Evolutionary conservation across 2,113 vertebrate genomes (phyloP).

Genomic region (Carlito syrichta): DNA sequence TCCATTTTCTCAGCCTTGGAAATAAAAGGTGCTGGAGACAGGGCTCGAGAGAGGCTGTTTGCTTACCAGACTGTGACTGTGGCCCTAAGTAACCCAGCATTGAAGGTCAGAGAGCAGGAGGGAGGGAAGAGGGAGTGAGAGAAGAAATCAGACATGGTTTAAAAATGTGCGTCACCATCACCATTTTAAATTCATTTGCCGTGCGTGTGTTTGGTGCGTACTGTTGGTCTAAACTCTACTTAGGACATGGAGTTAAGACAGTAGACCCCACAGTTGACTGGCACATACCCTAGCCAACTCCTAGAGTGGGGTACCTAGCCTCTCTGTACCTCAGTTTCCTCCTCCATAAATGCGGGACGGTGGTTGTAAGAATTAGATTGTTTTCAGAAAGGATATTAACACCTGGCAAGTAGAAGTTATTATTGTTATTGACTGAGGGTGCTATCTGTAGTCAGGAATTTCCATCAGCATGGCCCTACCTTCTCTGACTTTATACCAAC

Average conservation of each 20-base stretch:
- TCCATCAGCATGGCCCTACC: background rate
- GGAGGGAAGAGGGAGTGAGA: background rate
- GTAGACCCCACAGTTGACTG: background rate
- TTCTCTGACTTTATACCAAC: background rate
- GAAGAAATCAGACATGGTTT: background rate
- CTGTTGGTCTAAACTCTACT: background rate
- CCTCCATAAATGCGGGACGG: background rate
- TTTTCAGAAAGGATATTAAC: background rate
- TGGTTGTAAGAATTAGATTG: background rate
- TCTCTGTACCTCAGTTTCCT: background rate
- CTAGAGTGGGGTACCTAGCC: background rate
- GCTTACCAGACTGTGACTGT: background rate
- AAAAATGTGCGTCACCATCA: background rate
- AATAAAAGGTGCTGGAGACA: background rate
- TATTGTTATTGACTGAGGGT: background rate
- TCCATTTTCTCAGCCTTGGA: background rate
- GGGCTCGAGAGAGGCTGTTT: background rate
- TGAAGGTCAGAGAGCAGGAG: background rate
- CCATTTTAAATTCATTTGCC: background rate
- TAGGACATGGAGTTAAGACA: background rate
- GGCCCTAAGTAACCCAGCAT: slow-evolving; percentile 12
- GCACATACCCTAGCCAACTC: background rate
- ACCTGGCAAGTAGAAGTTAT: background rate
- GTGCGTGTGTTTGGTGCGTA: background rate
- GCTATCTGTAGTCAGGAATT: background rate